A percentile compares a stretch with the other conserved stretches of the same genome.
Conservation (phyloP, 2,797 vertebrate species). For the Selene dorsalis region DNA sequence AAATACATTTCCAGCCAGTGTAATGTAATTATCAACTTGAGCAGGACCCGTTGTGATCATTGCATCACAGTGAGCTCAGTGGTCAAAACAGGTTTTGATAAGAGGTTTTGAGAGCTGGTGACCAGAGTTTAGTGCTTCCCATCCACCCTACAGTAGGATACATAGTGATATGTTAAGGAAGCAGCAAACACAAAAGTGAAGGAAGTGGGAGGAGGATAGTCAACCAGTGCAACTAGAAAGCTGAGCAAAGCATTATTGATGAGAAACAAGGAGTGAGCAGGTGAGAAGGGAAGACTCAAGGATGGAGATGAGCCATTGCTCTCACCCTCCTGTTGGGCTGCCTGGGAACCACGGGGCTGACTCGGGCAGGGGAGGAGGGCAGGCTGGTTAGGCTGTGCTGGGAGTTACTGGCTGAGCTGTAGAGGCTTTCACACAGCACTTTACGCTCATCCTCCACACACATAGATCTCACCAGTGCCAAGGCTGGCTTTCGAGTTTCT, state of each 20-base stretch:
- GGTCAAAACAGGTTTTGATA: neutral
- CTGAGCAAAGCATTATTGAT: neutral
- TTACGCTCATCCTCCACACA: slow-evolving; percentile 62
- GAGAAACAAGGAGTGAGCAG: slow-evolving; percentile 2
- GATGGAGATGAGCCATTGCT: slow-evolving; percentile 39
- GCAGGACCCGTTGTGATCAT: neutral
- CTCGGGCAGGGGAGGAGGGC: slow-evolving; percentile 11
- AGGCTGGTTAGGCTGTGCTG: slow-evolving; percentile 70
- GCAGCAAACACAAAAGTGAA: neutral
- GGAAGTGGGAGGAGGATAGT: neutral
- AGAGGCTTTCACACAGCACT: slow-evolving; percentile 69
- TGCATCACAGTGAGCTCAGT: neutral
- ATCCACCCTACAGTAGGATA: no score
- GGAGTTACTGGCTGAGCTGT: slow-evolving; percentile 80
- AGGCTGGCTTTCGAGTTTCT: slow-evolving; percentile 15
- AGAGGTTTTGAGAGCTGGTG: neutral
- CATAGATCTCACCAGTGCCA: slow-evolving; percentile 61
- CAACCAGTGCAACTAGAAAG: neutral
- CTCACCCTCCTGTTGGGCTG: slow-evolving; percentile 76
- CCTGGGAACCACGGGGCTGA: slow-evolving; percentile 2
- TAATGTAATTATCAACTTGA: neutral
- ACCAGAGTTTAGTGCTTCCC: no score
- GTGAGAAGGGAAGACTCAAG: neutral
- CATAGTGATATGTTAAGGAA: neutral
- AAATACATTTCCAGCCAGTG: neutral